A percentile compares a stretch with the other conserved stretches of the same genome.
phyloP scores from a whole-genome alignment of 2,113 vertebrate genomes.

The Hippocampus abdominalis region DNA sequence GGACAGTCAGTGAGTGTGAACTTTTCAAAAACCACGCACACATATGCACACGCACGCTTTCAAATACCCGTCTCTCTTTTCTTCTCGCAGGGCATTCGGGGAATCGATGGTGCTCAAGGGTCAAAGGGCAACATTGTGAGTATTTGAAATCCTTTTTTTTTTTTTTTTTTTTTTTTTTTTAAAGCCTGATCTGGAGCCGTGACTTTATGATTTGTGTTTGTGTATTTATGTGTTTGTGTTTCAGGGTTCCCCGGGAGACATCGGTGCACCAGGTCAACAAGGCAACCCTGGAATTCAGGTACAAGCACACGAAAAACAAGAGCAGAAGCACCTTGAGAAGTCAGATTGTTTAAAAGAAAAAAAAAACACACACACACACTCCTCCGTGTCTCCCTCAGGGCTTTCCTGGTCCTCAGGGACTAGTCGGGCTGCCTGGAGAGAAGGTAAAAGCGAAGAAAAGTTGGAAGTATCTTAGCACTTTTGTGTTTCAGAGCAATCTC shows the following conservation, averaged over 20 bases:
- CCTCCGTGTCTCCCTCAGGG: constrained; percentile 70
- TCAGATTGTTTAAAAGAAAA: not conserved
- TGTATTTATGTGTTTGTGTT: constrained; percentile 24
- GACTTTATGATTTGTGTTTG: constrained; percentile 1
- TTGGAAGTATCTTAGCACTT: not conserved
- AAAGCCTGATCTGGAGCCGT: not conserved
- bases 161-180: no score
- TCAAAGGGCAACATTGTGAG: constrained; percentile 85
- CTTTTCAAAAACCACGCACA: not conserved
- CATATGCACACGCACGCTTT: constrained; percentile 1
- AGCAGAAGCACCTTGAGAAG: not conserved
- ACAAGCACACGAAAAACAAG: constrained; percentile 9
- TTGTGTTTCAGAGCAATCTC: not conserved
- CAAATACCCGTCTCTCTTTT: constrained; percentile 3
- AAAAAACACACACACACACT: not conserved
- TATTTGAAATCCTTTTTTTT: constrained; percentile 4
- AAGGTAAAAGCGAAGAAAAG: constrained; percentile 73
- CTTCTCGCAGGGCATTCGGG: constrained; percentile 74
- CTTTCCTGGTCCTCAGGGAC: constrained; percentile 85
- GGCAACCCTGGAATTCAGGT: constrained; percentile 87
- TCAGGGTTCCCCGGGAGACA: constrained; percentile 80
- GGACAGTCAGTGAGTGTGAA: constrained; percentile 74
- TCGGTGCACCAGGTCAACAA: constrained; percentile 84
- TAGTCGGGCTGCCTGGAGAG: constrained; percentile 81
- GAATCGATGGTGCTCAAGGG: constrained; percentile 82